Percentiles rank a stretch among this genome's conserved stretches.
phyloP scores from a whole-genome alignment of 2,797 vertebrate species.

The Gouania willdenowi region DNA sequence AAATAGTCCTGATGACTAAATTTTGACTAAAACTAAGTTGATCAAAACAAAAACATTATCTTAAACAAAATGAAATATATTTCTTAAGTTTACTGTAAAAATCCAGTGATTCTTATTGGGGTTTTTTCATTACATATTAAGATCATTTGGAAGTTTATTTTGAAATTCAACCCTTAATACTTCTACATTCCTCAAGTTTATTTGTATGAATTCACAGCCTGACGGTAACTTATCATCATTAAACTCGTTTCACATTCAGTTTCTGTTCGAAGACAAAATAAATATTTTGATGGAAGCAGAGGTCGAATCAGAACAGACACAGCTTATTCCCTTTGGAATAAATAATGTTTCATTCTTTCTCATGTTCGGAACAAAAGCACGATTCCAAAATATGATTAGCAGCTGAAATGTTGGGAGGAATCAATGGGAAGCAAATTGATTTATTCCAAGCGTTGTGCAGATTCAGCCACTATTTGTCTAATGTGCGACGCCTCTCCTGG shows the following conservation, averaged over 20 bases:
- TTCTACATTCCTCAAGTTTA: no score
- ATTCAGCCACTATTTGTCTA: conserved; percentile 69
- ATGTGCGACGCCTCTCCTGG: conserved; percentile 68
- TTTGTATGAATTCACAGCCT: no score
- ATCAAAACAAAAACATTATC: no score
- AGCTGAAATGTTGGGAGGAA: conserved; percentile 12
- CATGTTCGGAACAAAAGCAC: conserved; percentile 32
- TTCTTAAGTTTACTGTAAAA: no score
- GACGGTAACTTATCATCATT: no score
- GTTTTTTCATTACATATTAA: no score
- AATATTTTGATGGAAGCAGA: conserved; percentile 4
- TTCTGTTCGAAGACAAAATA: neutral
- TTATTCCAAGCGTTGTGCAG: conserved; percentile 51
- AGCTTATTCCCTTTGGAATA: conserved; percentile 9
- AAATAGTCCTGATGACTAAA: no score
- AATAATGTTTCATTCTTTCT: conserved; percentile 32
- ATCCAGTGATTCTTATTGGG: no score
- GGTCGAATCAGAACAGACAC: conserved; percentile 5
- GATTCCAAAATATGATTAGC: conserved; percentile 56
- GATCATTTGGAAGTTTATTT: no score
- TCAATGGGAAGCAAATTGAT: conserved; percentile 62
- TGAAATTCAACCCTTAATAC: no score
- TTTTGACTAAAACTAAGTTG: no score
- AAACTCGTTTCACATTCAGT: neutral
- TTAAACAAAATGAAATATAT: no score